phyloP scores from a whole-genome alignment of 2,113 vertebrate species.

The Pan troglodytes region NHGRI_mPanTro3-v2.1_pri NC_072403.2:85368501-85369000 shows the following conservation, averaged over 20 bases:
- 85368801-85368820: neutral
- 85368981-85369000: conserved; percentile 4
- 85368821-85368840: neutral
- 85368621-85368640: neutral
- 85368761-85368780: neutral
- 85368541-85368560: neutral
- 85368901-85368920: neutral
- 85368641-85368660: neutral
- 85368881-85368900: neutral
- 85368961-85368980: neutral
- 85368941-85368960: neutral
- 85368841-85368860: neutral
- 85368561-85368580: neutral
- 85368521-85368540: neutral
- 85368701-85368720: too few species aligned
- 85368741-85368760: conserved; percentile 13
- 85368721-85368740: neutral
- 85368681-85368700: conserved; percentile 11
- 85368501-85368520: neutral
- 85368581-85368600: neutral
- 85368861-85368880: neutral
- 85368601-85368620: neutral
- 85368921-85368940: neutral
- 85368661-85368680: neutral
- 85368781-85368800: neutral